Conservation (phyloP, 2,888 invertebrate species). For the Melinopterus prodromus region DNA sequence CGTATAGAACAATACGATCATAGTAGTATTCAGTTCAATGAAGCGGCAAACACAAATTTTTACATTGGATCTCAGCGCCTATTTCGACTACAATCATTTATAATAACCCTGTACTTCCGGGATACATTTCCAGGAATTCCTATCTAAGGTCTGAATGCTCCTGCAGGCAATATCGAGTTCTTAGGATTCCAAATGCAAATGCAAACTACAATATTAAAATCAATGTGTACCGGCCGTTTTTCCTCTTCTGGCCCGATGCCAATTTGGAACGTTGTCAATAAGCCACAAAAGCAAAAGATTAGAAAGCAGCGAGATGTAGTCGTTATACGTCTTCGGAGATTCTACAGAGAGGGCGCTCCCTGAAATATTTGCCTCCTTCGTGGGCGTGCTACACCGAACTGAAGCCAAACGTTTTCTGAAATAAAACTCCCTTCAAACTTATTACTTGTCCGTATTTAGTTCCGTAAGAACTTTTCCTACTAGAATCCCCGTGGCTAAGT, state of each 20-base stretch:
- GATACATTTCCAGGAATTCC: not conserved
- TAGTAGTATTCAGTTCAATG: too few relatives aligned
- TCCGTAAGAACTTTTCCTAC: not conserved
- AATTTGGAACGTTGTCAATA: slow-evolving; percentile 24
- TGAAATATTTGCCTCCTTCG: not conserved
- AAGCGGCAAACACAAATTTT: too few relatives aligned
- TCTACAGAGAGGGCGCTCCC: not conserved
- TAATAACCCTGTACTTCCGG: too few relatives aligned
- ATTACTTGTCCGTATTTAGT: not conserved
- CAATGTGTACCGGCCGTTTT: not conserved
- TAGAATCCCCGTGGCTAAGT: not conserved
- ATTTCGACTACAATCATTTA: too few relatives aligned
- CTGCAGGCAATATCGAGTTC: not conserved
- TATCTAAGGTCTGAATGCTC: not conserved
- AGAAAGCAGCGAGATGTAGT: not conserved
- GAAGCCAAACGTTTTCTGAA: not conserved
- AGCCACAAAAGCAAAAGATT: slow-evolving; percentile 4
- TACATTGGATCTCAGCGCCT: too few relatives aligned
- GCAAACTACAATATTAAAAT: not conserved
- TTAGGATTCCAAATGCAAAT: not conserved
- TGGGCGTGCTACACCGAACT: not conserved
- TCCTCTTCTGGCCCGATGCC: slow-evolving; percentile 9
- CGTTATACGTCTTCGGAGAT: not conserved
- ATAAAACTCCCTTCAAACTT: not conserved
- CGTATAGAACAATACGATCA: too few relatives aligned